A percentile compares a stretch with the other conserved stretches of the same genome.
Conservation (phyloP, 2,113 vertebrate species). For the Coptodon bakossiorum region DNA sequence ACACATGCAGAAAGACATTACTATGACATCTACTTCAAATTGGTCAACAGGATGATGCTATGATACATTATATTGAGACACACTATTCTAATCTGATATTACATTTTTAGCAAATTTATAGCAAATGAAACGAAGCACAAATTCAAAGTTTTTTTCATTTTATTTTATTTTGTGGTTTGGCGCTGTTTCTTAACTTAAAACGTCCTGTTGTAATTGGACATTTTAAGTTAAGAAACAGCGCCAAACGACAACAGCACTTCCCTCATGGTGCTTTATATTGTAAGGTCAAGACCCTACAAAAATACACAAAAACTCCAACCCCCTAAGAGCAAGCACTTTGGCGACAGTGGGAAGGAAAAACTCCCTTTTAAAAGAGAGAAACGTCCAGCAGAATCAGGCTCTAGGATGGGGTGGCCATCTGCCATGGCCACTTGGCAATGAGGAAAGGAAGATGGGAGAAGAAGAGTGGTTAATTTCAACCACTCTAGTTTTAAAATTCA, state of each 20-base stretch:
- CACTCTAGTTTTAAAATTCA: background rate
- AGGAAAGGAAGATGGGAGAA: background rate
- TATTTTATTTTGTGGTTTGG: background rate
- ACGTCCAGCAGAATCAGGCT: accelerated
- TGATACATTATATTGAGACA: background rate
- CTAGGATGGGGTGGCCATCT: background rate
- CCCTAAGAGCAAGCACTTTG: background rate
- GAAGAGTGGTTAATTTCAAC: background rate
- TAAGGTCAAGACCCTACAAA: background rate
- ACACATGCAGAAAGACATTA: background rate
- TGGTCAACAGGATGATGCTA: background rate
- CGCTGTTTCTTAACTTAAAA: background rate
- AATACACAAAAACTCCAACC: background rate
- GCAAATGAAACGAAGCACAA: background rate
- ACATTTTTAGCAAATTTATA: background rate
- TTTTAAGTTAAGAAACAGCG: background rate
- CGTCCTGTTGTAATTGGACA: background rate
- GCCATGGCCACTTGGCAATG: accelerated
- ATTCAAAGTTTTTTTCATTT: background rate
- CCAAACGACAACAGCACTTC: accelerated
- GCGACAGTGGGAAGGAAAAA: accelerated
- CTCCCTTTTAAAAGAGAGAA: accelerated
- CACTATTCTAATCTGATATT: background rate
- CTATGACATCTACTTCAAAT: background rate
- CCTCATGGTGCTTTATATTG: background rate